Conservation (phyloP, 2,888 invertebrate genomes). For the Resseliella maxima region DNA sequence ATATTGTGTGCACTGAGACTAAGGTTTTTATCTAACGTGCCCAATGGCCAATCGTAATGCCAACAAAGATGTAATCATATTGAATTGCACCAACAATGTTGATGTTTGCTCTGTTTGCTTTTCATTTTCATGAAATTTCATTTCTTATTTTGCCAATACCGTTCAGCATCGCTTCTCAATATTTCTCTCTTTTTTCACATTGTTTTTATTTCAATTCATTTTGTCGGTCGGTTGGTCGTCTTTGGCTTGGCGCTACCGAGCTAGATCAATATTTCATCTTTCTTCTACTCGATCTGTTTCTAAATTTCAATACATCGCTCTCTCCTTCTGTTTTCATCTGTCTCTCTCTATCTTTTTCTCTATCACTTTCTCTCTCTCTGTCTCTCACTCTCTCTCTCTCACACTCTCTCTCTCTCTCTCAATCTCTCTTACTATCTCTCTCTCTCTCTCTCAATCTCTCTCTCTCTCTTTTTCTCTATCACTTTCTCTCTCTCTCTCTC, state of each 20-base stretch:
- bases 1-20: background rate
- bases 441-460: background rate
- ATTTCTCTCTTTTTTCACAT: too few species aligned
- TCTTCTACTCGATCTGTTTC: too few species aligned
- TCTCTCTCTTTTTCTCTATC: background rate
- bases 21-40: background rate
- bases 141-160: conserved; percentile 12
- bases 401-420: background rate
- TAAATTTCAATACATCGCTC: too few species aligned
- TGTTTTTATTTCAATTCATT: too few species aligned
- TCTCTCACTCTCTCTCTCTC: background rate
- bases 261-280: too few species aligned
- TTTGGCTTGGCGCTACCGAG: too few species aligned
- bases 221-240: too few species aligned
- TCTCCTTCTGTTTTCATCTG: background rate
- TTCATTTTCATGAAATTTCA: conserved; percentile 3
- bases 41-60: background rate
- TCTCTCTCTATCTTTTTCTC: background rate
- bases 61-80: conserved; percentile 16
- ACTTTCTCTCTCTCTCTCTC: background rate
- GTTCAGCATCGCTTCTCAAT: too few species aligned
- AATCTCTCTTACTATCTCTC: background rate
- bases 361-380: background rate
- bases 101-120: background rate
- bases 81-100: conserved; percentile 9